Conservation (phyloP, 2,888 invertebrate species). For the Parnassius mnemosyne region DNA sequence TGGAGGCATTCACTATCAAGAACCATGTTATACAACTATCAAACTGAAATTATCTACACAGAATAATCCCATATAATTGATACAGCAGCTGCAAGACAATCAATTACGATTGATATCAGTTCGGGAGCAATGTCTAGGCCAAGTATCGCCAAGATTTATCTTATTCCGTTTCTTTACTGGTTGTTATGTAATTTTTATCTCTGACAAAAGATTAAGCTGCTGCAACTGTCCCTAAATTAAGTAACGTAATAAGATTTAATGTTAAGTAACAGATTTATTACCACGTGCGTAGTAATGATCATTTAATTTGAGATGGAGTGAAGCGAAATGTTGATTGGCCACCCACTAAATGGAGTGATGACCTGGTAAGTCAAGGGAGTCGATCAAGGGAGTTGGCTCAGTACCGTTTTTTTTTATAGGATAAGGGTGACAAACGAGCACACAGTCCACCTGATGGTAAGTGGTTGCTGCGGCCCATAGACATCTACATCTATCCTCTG, state of each 20-base stretch:
- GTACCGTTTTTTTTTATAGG: too few relatives aligned
- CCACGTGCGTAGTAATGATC: too few relatives aligned
- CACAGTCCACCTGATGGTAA: too few relatives aligned
- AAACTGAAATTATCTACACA: constrained; percentile 10
- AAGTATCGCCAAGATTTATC: constrained; percentile 17
- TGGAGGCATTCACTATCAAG: not conserved
- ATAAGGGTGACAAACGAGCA: too few relatives aligned
- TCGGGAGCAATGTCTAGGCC: constrained; percentile 17
- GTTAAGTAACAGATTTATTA: too few relatives aligned
- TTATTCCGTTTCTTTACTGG: constrained; percentile 1
- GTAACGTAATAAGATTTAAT: not conserved
- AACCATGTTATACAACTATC: constrained; percentile 11
- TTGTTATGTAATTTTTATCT: constrained; percentile 16
- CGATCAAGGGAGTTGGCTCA: too few relatives aligned
- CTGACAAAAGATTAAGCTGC: not conserved
- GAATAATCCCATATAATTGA: constrained; percentile 24
- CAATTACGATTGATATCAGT: constrained; percentile 18
- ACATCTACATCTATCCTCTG: too few relatives aligned
- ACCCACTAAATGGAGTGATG: too few relatives aligned
- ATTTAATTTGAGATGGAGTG: too few relatives aligned
- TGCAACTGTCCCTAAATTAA: not conserved
- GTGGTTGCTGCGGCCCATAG: too few relatives aligned
- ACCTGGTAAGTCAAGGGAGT: too few relatives aligned
- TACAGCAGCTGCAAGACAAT: constrained; percentile 16
- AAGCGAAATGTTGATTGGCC: too few relatives aligned